Conservation (phyloP, 2,888 invertebrate species). For the Hypselothyrea guttata region DNA sequence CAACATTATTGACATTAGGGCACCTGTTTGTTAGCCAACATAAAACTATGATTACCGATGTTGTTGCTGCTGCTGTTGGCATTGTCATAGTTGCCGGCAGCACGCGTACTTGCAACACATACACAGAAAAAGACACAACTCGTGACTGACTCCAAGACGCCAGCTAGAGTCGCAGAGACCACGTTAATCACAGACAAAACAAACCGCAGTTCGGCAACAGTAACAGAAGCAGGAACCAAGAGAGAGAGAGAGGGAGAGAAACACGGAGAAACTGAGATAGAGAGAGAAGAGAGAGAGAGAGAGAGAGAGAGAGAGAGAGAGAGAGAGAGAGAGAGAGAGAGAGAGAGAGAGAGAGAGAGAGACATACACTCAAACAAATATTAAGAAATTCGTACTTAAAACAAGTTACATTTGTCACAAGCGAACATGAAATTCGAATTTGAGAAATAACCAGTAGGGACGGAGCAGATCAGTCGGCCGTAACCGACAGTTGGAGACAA, state of each 20-base stretch:
- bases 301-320: not conserved
- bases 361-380: too few species aligned
- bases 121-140: conserved; percentile 46
- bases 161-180: conserved; percentile 43
- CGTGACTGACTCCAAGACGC: conserved; percentile 62
- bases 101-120: conserved; percentile 60
- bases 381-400: too few species aligned
- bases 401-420: too few species aligned
- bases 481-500: not conserved
- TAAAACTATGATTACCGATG: conserved; percentile 71
- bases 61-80: conserved; percentile 37
- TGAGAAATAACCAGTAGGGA: too few species aligned
- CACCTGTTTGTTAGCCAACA: conserved; percentile 73
- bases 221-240: conserved; percentile 3
- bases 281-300: not conserved
- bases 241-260: not conserved
- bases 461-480: too few species aligned
- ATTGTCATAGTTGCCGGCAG: conserved; percentile 54
- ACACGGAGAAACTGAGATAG: conserved; percentile 14
- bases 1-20: conserved; percentile 73
- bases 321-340: not conserved
- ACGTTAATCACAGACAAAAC: conserved; percentile 69
- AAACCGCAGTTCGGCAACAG: conserved; percentile 19
- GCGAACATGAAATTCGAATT: too few species aligned
- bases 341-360: too few species aligned